Conservation (phyloP, 2,888 invertebrate species). For the Leptopilina syphax region DNA sequence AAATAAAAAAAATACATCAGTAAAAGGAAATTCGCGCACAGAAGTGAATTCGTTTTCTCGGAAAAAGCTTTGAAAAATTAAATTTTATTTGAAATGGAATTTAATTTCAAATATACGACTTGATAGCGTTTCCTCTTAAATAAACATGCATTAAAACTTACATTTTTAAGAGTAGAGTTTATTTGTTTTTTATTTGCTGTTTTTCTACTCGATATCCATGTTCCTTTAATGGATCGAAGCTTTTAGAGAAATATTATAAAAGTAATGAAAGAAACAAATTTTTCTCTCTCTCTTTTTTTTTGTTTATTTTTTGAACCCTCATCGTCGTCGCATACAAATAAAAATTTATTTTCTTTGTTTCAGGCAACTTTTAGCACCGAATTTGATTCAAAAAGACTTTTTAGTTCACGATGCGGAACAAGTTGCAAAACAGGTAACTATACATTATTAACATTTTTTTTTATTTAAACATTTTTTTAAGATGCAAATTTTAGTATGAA, state of each 20-base stretch:
- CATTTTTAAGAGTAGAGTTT: not conserved
- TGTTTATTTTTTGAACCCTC: not conserved
- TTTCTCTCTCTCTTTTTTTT: not conserved
- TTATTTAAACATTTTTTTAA: too few relatives aligned
- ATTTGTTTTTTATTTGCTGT: constrained; percentile 12
- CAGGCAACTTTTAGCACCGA: constrained; percentile 96
- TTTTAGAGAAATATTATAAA: not conserved
- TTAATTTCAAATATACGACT: not conserved
- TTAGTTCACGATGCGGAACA: constrained; percentile 91
- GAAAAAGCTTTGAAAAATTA: not conserved
- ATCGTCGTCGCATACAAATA: too few relatives aligned
- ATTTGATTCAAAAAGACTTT: constrained; percentile 93
- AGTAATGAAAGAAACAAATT: constrained; percentile 6
- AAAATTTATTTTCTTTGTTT: constrained; percentile 70
- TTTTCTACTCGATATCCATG: not conserved
- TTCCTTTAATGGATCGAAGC: not conserved
- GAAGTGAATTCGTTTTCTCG: not conserved
- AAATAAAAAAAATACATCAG: not conserved
- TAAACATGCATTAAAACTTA: constrained; percentile 15
- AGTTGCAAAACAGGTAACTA: constrained; percentile 86
- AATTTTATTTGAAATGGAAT: not conserved
- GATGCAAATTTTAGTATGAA: too few relatives aligned
- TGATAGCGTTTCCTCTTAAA: constrained; percentile 14
- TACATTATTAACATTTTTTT: constrained; percentile 53
- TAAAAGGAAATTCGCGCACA: not conserved